Conservation (phyloP, 2,888 invertebrate genomes). For the Tenthredo mesomela region DNA sequence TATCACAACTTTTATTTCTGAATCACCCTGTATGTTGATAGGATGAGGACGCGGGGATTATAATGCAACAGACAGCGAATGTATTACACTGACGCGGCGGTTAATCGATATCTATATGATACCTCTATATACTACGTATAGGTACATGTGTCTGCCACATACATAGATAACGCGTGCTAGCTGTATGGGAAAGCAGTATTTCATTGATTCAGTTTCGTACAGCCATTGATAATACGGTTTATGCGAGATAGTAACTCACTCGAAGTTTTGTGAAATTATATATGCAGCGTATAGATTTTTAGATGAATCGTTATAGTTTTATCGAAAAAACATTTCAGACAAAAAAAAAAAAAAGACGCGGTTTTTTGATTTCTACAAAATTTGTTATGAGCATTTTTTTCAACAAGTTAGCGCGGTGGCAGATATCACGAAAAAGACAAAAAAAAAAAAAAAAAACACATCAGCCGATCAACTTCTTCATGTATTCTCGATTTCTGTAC, state of each 20-base stretch:
- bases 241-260: background rate
- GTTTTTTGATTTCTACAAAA: background rate
- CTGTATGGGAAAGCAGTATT: background rate
- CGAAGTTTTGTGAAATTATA: background rate
- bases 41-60: no score
- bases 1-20: no score
- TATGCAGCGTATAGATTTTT: background rate
- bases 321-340: background rate
- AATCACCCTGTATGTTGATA: no score
- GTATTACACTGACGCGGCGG: background rate
- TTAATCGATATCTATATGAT: conserved; percentile 1
- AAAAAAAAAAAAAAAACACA: background rate
- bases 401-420: background rate
- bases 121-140: background rate
- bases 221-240: background rate
- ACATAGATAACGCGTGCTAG: background rate
- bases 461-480: background rate
- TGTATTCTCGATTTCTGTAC: background rate
- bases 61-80: background rate
- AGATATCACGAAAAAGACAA: background rate
- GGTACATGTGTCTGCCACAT: background rate
- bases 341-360: background rate
- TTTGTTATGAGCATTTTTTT: background rate
- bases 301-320: background rate
- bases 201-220: background rate